phyloP scores from a whole-genome alignment of 2,113 vertebrate genomes.

The Dipodomys spectabilis region DNA sequence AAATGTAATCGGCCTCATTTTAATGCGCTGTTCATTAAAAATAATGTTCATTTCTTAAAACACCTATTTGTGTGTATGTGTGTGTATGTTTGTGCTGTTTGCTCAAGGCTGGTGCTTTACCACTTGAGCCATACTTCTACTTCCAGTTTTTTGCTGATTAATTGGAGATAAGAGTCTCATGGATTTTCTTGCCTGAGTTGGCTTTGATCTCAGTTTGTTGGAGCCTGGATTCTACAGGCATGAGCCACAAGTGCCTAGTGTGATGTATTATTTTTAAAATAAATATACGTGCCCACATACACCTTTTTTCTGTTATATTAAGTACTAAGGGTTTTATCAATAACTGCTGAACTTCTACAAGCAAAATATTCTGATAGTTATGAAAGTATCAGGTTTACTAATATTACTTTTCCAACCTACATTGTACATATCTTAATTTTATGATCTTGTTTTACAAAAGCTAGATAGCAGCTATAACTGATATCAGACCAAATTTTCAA shows the following conservation, averaged over 20 bases:
- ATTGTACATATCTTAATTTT: slow-evolving; percentile 64
- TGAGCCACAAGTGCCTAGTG: too few relatives aligned
- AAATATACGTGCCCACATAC: neutral
- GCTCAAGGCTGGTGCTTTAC: too few relatives aligned
- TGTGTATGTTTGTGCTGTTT: too few relatives aligned
- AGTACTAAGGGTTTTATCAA: slow-evolving; percentile 39
- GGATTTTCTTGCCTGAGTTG: too few relatives aligned
- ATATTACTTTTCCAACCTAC: slow-evolving; percentile 46
- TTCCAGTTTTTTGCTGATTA: too few relatives aligned
- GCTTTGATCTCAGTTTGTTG: too few relatives aligned
- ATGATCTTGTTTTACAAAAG: slow-evolving; percentile 79
- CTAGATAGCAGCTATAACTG: slow-evolving; percentile 46
- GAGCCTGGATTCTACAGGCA: too few relatives aligned
- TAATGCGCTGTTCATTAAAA: slow-evolving; percentile 38
- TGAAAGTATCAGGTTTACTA: slow-evolving; percentile 62
- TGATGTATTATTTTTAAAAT: neutral
- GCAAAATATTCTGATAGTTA: neutral
- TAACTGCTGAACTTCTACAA: slow-evolving; percentile 14
- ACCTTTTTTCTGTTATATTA: neutral
- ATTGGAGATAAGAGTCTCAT: too few relatives aligned
- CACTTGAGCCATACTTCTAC: too few relatives aligned
- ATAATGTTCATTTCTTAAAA: neutral
- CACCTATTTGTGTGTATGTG: neutral
- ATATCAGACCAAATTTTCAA: neutral
- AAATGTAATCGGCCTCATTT: slow-evolving; percentile 13